These are phyloP conservation scores for Hassar affinis DNA, from an alignment of 2,113 vertebrate species.

Conservation along the genomic window DNA sequence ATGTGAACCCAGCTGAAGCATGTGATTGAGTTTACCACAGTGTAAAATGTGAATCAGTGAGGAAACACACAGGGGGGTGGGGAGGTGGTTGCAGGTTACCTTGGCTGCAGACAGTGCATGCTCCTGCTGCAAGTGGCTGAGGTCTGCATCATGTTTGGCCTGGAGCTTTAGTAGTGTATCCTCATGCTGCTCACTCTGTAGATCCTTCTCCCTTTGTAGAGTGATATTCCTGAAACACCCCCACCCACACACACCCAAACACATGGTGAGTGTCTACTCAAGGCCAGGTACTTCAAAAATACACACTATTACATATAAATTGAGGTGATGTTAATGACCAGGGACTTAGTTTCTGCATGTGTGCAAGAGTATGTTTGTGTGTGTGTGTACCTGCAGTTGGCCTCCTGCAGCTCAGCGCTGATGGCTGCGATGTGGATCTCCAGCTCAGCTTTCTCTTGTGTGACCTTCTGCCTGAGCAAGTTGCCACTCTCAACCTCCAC, in stretches of 20 bases:
- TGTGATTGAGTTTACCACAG: background rate
- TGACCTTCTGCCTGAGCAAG: conserved; percentile 78
- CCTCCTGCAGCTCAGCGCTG: conserved; percentile 80
- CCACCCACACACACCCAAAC: background rate
- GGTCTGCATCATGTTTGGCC: conserved; percentile 75
- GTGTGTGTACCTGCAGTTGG: conserved; percentile 75
- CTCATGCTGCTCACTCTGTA: conserved; percentile 71
- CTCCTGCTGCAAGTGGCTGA: conserved; percentile 80
- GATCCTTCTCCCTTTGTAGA: conserved; percentile 80
- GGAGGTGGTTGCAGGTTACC: conserved; percentile 67
- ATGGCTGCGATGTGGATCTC: conserved; percentile 76
- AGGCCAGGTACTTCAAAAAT: background rate
- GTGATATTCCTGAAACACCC: conserved; percentile 66
- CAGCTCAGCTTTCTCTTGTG: conserved; percentile 83
- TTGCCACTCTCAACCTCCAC: conserved; percentile 83
- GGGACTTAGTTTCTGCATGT: background rate
- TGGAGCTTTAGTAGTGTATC: conserved; percentile 74
- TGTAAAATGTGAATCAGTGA: background rate
- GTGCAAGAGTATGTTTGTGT: background rate
- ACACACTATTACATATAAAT: background rate
- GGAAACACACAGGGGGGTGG: background rate
- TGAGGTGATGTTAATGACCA: background rate
- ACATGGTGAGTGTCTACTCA: background rate
- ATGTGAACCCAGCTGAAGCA: background rate
- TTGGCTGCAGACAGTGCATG: conserved; percentile 80